Conservation (phyloP, 2,113 vertebrate genomes). For the Ammodytes marinus region DNA sequence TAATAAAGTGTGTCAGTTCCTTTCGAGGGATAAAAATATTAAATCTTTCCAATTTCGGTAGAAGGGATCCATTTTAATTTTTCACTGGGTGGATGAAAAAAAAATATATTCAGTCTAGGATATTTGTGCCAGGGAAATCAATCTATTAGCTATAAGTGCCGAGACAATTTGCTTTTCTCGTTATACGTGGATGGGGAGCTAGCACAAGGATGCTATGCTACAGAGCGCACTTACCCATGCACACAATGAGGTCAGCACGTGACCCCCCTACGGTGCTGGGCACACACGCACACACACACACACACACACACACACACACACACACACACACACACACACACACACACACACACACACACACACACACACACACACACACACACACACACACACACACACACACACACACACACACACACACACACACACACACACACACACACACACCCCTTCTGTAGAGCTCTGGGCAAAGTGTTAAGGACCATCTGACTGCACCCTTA, state of each 20-base stretch:
- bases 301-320: too few species aligned
- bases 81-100: constrained; percentile 38
- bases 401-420: too few species aligned
- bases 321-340: too few species aligned
- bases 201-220: constrained; percentile 52
- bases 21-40: constrained; percentile 78
- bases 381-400: background rate
- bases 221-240: constrained; percentile 79
- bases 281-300: constrained; percentile 59
- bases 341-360: constrained; percentile 44
- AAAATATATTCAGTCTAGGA: constrained; percentile 48
- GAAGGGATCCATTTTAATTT: constrained; percentile 57
- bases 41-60: constrained; percentile 71
- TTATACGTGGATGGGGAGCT: constrained; percentile 38
- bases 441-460: constrained; percentile 76
- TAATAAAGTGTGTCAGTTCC: constrained; percentile 77
- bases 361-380: constrained; percentile 56
- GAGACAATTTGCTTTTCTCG: constrained; percentile 59
- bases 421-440: too few species aligned
- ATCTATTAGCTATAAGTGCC: constrained; percentile 73
- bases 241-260: constrained; percentile 87
- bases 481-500: constrained; percentile 77
- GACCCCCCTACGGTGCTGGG: constrained; percentile 72
- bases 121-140: constrained; percentile 71
- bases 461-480: constrained; percentile 61